Conservation (phyloP, 2,797 vertebrate genomes). For the Poeciliopsis presidionis region DNA sequence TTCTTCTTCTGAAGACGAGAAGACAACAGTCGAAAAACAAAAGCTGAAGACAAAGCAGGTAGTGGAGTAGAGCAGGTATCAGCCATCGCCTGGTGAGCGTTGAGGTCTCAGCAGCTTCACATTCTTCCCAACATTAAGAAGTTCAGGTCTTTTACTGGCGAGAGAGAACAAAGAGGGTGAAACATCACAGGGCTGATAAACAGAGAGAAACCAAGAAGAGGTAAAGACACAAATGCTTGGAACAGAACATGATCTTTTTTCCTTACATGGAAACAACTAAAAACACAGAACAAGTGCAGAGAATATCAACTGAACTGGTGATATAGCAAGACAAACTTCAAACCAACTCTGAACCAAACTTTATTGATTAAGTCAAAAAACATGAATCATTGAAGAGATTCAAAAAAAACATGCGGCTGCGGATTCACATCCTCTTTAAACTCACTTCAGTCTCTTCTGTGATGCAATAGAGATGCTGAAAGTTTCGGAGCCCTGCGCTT, state of each 20-base stretch:
- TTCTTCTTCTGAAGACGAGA: slow-evolving; percentile 14
- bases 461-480: background rate
- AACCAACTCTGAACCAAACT: background rate
- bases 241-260: background rate
- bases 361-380: background rate
- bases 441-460: background rate
- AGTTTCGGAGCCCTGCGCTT: background rate
- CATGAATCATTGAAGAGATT: background rate
- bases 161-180: slow-evolving; percentile 18
- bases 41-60: slow-evolving; percentile 40
- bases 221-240: background rate
- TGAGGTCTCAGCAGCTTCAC: background rate
- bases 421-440: background rate
- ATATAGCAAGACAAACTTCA: background rate
- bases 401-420: background rate
- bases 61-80: slow-evolving; percentile 34
- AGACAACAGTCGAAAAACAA: slow-evolving; percentile 45
- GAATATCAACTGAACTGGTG: background rate
- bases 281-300: background rate
- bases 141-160: slow-evolving; percentile 28
- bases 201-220: background rate
- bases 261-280: background rate
- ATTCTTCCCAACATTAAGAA: slow-evolving; percentile 7
- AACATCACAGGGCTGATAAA: background rate
- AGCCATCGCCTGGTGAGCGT: slow-evolving; percentile 22